phyloP scores from a whole-genome alignment of 1,140 invertebrate species.

The Tribolium castaneum region DNA sequence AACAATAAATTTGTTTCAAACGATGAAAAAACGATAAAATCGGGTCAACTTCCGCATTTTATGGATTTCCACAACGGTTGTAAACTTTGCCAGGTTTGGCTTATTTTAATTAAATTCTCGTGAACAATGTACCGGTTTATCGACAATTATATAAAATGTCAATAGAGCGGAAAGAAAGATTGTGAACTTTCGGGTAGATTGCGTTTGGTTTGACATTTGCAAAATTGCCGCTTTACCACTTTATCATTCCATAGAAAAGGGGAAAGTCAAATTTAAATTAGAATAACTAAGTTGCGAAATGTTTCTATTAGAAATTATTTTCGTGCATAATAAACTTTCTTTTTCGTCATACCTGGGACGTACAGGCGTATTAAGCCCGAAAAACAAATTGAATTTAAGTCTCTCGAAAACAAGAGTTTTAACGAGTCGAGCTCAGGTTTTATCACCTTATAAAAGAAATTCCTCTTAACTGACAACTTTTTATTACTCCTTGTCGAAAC shows the following conservation, averaged over 20 bases:
- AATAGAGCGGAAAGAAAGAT: neutral
- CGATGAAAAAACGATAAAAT: neutral
- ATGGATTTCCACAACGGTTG: neutral
- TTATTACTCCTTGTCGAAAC: conserved; percentile 1
- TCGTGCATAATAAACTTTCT: neutral
- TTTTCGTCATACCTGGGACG: neutral
- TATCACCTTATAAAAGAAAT: conserved; percentile 36
- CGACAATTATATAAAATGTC: neutral
- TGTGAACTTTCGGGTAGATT: neutral
- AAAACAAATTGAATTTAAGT: conserved; percentile 24
- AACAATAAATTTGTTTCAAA: neutral
- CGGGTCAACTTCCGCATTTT: neutral
- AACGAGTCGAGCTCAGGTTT: conserved; percentile 9
- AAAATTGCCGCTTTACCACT: too few species aligned
- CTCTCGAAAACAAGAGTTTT: conserved; percentile 4
- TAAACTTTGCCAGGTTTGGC: neutral
- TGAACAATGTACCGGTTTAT: neutral
- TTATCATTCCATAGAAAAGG: too few species aligned
- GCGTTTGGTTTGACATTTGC: neutral
- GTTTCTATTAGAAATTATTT: too few species aligned
- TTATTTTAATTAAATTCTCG: neutral
- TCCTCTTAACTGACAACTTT: conserved; percentile 35
- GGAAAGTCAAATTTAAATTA: too few species aligned
- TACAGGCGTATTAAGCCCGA: neutral
- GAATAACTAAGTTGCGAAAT: too few species aligned